Base-by-base conservation (phyloP, 2,888 invertebrate species). In the Agrilus biguttatus region DNA sequence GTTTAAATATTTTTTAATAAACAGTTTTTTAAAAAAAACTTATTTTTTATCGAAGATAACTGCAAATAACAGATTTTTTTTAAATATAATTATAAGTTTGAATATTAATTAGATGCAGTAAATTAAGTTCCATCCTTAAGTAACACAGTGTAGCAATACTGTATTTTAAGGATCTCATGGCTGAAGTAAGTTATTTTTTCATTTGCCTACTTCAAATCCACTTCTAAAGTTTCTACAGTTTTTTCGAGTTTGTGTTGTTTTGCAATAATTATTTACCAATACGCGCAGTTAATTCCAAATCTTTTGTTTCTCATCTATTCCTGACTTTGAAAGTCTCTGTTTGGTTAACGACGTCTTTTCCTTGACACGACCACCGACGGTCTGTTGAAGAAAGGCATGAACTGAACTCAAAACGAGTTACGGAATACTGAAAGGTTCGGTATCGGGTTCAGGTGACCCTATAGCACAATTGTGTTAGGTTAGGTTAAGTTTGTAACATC, bases 261-360 rank as follows among this genome's bases (percentile, higher is more conserved):
- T 86, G 81, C 53, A 97, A 71, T 54, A 98, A 72, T 66, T 92
- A 91, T 67, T 97, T 96, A 53, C 98, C 98, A 64, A 98, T 97
- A 57, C 91, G 85, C 47, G 97, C 98, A 42, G 97, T 97, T 62
- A 98, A 71, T 73, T 98, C 97, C 66, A 98, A 80, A 68, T 98
- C 97, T 69, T 92, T 88, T 71, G n/a, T n/a, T n/a, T n/a, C 0
- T 67, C 65, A 62, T 42, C 36, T 36, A 36, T 50, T 63, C 63
- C 47, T 62, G 54, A n/a, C 62, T 60, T 40, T 61, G 58, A 41
- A 63, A 46, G 60, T 63, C 60, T 38, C 62, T 60, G 57, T 62
- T 62, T 47, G 62, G 61, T 45, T 60, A 56, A 42, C 57, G 56
- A 8, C 50, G 53, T 57, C 47, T 58, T 61, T 55, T 61, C 57